These are phyloP conservation scores for Heliocidaris tuberculata DNA, from an alignment of 35 echinoderm and acorn worm species.

Conservation along the genomic window DNA sequence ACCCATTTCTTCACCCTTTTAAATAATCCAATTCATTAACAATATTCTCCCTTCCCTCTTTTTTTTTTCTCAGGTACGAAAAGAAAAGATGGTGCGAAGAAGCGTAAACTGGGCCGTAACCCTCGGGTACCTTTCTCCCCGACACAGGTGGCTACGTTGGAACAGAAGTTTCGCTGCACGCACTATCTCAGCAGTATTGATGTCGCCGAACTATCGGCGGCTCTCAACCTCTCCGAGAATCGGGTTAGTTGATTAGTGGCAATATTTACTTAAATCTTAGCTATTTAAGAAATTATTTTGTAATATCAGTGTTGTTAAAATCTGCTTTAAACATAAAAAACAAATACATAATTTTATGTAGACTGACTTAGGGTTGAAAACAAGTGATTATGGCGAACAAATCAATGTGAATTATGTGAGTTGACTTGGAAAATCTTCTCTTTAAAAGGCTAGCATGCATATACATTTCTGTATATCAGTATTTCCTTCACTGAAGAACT, in stretches of 20 bases:
- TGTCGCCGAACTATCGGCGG: constrained; percentile 87
- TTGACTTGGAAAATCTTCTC: too few relatives aligned
- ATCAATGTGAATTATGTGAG: too few relatives aligned
- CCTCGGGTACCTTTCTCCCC: constrained; percentile 96
- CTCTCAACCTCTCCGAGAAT: constrained; percentile 94
- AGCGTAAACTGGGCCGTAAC: constrained; percentile 93
- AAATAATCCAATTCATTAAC: too few relatives aligned
- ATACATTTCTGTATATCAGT: too few relatives aligned
- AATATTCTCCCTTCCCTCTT: too few relatives aligned
- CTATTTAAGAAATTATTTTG: background rate
- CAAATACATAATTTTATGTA: background rate
- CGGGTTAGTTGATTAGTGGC: constrained; percentile 67
- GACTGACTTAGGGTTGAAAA: too few relatives aligned
- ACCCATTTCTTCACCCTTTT: too few relatives aligned
- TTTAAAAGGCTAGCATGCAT: too few relatives aligned
- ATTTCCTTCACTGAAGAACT: too few relatives aligned
- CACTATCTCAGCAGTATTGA: constrained; percentile 98
- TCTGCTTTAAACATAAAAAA: background rate
- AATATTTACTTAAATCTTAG: background rate
- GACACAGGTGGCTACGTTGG: constrained; percentile 87
- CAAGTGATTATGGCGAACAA: too few relatives aligned
- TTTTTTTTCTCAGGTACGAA: constrained; percentile 65
- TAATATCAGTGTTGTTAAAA: background rate
- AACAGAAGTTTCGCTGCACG: constrained; percentile 97
- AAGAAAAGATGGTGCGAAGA: constrained; percentile 94